Evolutionary conservation across 2,888 invertebrate species (phyloP), one percentile per base, ranked within the genome.

Genomic region (Euclidia mi): DNA sequence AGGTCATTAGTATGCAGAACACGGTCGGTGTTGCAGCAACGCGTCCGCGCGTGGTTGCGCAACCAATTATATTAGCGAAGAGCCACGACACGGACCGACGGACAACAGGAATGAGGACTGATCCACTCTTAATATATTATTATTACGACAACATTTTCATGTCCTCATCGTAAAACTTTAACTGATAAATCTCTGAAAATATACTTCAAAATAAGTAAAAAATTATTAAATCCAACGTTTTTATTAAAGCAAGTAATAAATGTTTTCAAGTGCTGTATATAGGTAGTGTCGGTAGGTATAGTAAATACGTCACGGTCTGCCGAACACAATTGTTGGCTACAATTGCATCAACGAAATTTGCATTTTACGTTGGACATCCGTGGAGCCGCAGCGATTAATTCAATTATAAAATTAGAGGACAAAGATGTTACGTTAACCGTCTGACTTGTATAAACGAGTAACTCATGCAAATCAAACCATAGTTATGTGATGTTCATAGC

Each of bases 341-440:
- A 89, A 89, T 88, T 90, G 90, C 89, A 81, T 71, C 71, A 90
- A 75, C 77, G 63, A 83, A 86, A 94, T 94, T 94, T 92, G 92
- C 93, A 94, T 93, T 91, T 88, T 85, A 86, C 84, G 82, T 85
- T 84, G 85, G 78, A 79, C 84, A 81, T 83, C 83, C 84, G 82
- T 82, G 81, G 78, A 80, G 81, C 66, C 50, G 56, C 74, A 73
- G 83, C 84, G 81, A 89, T 90, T 90, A 90, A 89, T 89, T 89
- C 79, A 84, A 87, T 87, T 84, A 87, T 82, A 84, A 85, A 85
- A 84, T 80, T 78, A 81, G 75, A 83, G 72, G 76, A 82, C 77
- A 51, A 66, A 65, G 58, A 66, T 68, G 61, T 65, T 70, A 58
- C 60, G 65, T 71, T 74, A 71, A 69, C 58, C 43, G 35, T 56